These are phyloP conservation scores for Bembecia ichneumoniformis DNA, from an alignment of 2,888 invertebrate species.

Conservation along the genomic window DNA sequence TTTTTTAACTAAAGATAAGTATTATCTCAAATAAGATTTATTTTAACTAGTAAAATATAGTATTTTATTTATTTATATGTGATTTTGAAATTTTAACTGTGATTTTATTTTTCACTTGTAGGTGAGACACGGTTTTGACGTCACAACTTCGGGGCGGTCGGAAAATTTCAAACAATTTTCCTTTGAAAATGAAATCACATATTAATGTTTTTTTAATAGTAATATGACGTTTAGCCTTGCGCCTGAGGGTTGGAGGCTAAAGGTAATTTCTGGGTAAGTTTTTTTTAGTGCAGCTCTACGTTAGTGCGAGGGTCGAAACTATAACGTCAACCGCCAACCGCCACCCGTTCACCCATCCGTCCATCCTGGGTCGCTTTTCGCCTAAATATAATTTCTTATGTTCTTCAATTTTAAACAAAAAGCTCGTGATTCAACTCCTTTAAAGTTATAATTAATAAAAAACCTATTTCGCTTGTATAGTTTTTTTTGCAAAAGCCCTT, in stretches of 20 bases:
- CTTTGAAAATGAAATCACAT: conserved; percentile 22
- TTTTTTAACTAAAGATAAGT: no score
- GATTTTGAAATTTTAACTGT: no score
- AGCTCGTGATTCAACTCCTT: conserved; percentile 9
- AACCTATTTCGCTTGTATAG: conserved; percentile 14
- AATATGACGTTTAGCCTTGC: conserved; percentile 39
- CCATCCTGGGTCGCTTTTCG: conserved; percentile 43
- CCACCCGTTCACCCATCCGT: conserved; percentile 33
- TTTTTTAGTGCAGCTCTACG: conserved; percentile 34
- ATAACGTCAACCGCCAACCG: conserved; percentile 15
- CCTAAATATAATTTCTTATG: conserved; percentile 9
- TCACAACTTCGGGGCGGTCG: conserved; percentile 34
- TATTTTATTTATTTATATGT: no score
- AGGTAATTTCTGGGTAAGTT: conserved; percentile 30
- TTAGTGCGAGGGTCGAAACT: conserved; percentile 38
- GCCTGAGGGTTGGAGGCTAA: conserved; percentile 41
- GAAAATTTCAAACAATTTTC: conserved; percentile 66
- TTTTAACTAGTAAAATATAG: no score
- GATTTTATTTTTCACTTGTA: not conserved
- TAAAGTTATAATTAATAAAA: conserved; percentile 30
- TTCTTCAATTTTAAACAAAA: conserved; percentile 20
- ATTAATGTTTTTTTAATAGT: conserved; percentile 23
- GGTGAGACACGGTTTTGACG: conserved; percentile 22
- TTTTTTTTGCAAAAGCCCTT: not conserved
- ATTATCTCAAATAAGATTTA: no score